These are phyloP conservation scores for Lypha dubia DNA, from an alignment of 2,888 invertebrate species.

Conservation along the genomic window DNA sequence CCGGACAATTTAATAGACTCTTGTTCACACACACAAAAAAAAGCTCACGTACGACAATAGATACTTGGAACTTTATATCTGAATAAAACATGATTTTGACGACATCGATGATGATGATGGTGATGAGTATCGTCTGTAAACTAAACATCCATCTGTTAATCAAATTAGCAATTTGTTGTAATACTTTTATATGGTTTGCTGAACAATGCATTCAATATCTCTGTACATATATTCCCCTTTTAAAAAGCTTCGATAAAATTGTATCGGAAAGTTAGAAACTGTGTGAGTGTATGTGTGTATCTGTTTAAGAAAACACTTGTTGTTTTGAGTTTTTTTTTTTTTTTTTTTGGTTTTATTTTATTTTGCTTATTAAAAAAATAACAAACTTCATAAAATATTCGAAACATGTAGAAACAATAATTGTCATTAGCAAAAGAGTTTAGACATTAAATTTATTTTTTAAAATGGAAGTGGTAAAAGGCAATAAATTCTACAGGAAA, in stretches of 20 bases:
- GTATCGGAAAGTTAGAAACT: background rate
- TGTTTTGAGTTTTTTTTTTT: constrained; percentile 5
- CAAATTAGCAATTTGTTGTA: constrained; percentile 59
- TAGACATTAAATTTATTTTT: constrained; percentile 58
- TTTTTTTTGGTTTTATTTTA: too few species aligned
- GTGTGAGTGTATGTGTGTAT: constrained; percentile 2
- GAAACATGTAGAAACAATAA: constrained; percentile 64
- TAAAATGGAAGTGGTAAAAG: background rate
- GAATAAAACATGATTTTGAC: constrained; percentile 14
- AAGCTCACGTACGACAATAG: background rate
- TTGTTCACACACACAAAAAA: too few species aligned
- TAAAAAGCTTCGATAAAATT: background rate
- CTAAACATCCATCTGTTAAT: constrained; percentile 65
- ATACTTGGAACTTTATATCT: constrained; percentile 19
- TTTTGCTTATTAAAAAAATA: background rate
- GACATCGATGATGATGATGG: background rate
- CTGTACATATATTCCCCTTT: background rate
- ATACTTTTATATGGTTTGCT: constrained; percentile 10
- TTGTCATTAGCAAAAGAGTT: constrained; percentile 68
- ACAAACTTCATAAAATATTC: constrained; percentile 57
- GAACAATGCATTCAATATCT: constrained; percentile 12
- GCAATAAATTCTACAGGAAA: constrained; percentile 52
- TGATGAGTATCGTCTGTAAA: constrained; percentile 28
- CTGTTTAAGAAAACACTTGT: constrained; percentile 63
- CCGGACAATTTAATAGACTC: constrained; percentile 1